Evolutionary conservation across 2,113 vertebrate genomes (phyloP), one percentile per base, ranked within the genome.

Genomic region (Pachycephala philippinensis): DNA sequence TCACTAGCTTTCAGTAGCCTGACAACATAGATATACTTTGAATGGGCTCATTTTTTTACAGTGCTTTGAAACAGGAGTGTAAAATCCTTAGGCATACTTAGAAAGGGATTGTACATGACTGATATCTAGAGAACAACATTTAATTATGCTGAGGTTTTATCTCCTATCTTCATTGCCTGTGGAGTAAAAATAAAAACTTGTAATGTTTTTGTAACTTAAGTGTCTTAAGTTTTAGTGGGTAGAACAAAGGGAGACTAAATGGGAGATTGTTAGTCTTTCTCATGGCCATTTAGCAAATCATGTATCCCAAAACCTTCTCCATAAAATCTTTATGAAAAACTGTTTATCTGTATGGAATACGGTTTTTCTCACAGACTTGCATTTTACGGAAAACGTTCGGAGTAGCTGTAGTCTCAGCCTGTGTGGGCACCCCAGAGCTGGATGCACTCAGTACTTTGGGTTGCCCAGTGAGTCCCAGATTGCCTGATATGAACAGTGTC

Each of bases 361-460:
- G 19, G 60, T 52, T 75, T 72, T 77, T 53, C 40, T 54, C 39
- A 16, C 10, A 65, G 19, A 50, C 77, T 39, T 68, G 61, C 5
- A 13, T 76, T 76, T 71, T 35, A 15, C 33, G 44, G 70, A 60
- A 68, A 39, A 28, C 23, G 3, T 31, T 93, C 30, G 78, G 84
- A 40, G 63, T 45, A 81, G 21, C 39, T 90, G 26, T 90, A 70
- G 13, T 93, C 63, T 94, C 72, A 39, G 15, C 28, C 19, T 47
- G 54, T n/a, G 31, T 35, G 9, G 66, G 37, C 30, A 35, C 11
- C 26, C 31, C 64, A 39, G 50, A 66, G 75, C 35, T 97, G 80
- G 49, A 84, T 95, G 96, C 96, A 82, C 76, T 90, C 82, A 70
- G 37, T 68, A 37, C 53, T 93, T 77, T 17, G 85, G 15, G 45